Evolutionary conservation across 2,797 vertebrate species (phyloP).

Genomic region (Zenarchopterus dispar): DNA sequence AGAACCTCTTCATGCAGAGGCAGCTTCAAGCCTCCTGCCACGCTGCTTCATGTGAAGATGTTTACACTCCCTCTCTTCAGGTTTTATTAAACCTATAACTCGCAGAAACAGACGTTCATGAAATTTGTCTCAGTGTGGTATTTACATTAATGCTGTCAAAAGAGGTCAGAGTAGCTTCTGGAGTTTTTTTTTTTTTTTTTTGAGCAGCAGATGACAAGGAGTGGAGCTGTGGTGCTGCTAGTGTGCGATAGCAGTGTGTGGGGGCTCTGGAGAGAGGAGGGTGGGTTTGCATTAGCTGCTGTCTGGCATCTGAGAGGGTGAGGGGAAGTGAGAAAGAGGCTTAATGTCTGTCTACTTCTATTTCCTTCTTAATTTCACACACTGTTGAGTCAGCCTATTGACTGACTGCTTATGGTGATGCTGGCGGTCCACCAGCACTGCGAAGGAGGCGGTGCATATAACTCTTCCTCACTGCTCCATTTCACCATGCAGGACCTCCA

Average conservation of each 20-base stretch:
- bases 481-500: slow-evolving; percentile 65
- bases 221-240: slow-evolving; percentile 60
- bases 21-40: slow-evolving; percentile 18
- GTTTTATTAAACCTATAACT: slow-evolving; percentile 42
- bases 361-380: slow-evolving; percentile 85
- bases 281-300: slow-evolving; percentile 67
- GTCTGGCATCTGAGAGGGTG: slow-evolving; percentile 73
- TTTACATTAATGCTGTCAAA: slow-evolving; percentile 47
- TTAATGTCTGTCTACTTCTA: slow-evolving; percentile 83
- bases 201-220: slow-evolving; percentile 42
- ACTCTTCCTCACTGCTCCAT: slow-evolving; percentile 71
- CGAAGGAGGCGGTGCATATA: slow-evolving; percentile 66
- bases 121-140: slow-evolving; percentile 34
- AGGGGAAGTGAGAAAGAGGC: slow-evolving; percentile 69
- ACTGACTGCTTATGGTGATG: slow-evolving; percentile 79
- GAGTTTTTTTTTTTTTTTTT: slow-evolving; percentile 13
- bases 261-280: slow-evolving; percentile 45
- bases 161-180: slow-evolving; percentile 47
- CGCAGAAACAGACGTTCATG: slow-evolving; percentile 22
- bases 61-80: slow-evolving; percentile 35
- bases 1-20: slow-evolving; percentile 19
- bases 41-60: slow-evolving; percentile 28
- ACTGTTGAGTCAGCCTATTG: slow-evolving; percentile 82
- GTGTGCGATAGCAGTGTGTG: slow-evolving; percentile 65
- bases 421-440: slow-evolving; percentile 70